These are phyloP conservation scores for Drosophila tanythrix DNA, from an alignment of 2,888 invertebrate species.

Conservation along the genomic window DNA sequence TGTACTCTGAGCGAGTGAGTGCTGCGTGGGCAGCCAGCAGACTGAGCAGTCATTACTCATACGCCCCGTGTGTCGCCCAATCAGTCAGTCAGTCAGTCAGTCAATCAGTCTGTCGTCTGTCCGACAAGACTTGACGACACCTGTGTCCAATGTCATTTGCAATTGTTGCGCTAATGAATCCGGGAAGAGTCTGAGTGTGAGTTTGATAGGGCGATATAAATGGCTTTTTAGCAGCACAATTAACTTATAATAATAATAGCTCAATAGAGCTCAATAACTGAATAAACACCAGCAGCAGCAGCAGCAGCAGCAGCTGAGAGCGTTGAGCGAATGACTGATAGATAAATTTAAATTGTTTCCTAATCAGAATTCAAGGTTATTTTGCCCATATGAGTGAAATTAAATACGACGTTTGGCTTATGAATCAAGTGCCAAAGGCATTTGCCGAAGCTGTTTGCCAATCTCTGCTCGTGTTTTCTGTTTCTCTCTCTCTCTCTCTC, in stretches of 20 bases:
- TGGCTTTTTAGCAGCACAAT: slow-evolving; percentile 68
- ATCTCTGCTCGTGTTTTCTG: slow-evolving; percentile 36
- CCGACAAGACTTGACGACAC: slow-evolving; percentile 47
- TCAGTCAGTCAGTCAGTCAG: slow-evolving; percentile 6
- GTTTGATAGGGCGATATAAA: slow-evolving; percentile 5
- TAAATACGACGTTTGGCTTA: slow-evolving; percentile 66
- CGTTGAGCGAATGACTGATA: slow-evolving; percentile 53
- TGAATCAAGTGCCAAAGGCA: slow-evolving; percentile 71
- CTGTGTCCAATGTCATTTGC: slow-evolving; percentile 59
- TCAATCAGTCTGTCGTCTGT: not conserved
- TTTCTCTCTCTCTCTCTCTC: not conserved
- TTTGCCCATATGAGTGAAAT: slow-evolving; percentile 75
- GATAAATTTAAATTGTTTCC: slow-evolving; percentile 76
- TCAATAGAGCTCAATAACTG: slow-evolving; percentile 46
- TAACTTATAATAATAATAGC: slow-evolving; percentile 63
- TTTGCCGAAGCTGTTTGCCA: slow-evolving; percentile 58
- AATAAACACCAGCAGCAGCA: slow-evolving; percentile 47
- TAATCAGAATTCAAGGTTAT: slow-evolving; percentile 77
- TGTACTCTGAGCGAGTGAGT: not conserved
- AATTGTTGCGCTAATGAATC: slow-evolving; percentile 60
- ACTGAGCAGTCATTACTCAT: slow-evolving; percentile 66
- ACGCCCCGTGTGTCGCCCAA: slow-evolving; percentile 63
- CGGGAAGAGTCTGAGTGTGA: not conserved
- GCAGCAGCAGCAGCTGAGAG: not conserved
- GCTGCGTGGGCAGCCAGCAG: slow-evolving; percentile 50